Conservation (phyloP, 1,140 invertebrate species). For the Megathymus violae region DNA sequence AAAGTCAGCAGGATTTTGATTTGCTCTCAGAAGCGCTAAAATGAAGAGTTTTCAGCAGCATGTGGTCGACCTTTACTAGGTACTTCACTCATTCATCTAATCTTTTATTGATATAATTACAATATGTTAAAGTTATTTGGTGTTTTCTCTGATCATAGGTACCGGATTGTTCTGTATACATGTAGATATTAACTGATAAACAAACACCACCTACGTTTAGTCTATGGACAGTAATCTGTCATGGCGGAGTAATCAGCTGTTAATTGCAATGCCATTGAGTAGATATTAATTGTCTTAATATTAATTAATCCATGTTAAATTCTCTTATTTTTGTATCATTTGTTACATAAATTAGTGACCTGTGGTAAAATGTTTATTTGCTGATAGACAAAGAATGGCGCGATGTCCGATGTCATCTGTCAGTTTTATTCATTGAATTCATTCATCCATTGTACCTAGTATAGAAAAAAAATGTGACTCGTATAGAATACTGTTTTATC, state of each 20-base stretch:
- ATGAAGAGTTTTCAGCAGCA: too few species aligned
- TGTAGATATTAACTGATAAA: too few species aligned
- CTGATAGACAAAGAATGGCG: constrained; percentile 69
- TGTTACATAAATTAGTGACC: constrained; percentile 40
- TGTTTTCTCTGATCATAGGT: too few species aligned
- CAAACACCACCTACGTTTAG: background rate
- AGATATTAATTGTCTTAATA: constrained; percentile 61
- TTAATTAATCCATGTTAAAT: constrained; percentile 41
- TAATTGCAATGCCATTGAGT: constrained; percentile 79
- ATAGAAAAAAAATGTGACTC: constrained; percentile 82
- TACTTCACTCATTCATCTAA: too few species aligned
- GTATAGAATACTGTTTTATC: constrained; percentile 75
- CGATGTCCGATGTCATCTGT: constrained; percentile 79
- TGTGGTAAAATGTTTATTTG: constrained; percentile 43
- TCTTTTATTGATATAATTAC: too few species aligned
- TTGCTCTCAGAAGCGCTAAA: too few species aligned
- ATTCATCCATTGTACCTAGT: constrained; percentile 78
- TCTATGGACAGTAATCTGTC: constrained; percentile 47
- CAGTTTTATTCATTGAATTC: constrained; percentile 81
- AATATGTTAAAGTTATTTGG: too few species aligned
- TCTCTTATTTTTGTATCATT: constrained; percentile 42
- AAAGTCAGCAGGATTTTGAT: too few species aligned
- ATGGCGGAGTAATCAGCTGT: constrained; percentile 83
- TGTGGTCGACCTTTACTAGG: too few species aligned
- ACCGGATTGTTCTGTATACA: too few species aligned